Evolutionary conservation across 2,888 invertebrate genomes (phyloP), one percentile per base, ranked within the genome.

Genomic region (Hedychridium roseum): DNA sequence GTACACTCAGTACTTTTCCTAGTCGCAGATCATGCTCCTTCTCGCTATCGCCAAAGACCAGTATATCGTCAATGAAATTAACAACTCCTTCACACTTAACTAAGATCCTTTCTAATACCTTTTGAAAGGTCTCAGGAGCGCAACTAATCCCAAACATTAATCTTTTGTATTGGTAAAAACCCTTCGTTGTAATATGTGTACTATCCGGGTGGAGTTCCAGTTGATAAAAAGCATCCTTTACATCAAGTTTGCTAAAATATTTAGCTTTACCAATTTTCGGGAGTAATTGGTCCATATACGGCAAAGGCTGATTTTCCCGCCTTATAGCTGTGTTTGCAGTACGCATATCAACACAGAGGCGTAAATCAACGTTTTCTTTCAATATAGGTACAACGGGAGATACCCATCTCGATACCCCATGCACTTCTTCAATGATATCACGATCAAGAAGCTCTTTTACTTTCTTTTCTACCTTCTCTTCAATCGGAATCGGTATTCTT

Each of bases 201-300:
- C 71, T 73, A 7, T 68, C 56, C 21, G 57, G 53, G 12, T 64
- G 42, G 11, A 79, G 51, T 44, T 71, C 68, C 1, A 78, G 44
- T 47, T 79, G 77, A 54, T 79, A 76, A 50, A 71, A 78, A 1
- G 71, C 77, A 18, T 68, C 57, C 34, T 68, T 68, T 2, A 77
- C 43, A 43, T 78, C 76, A 12, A 64, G 26, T 34, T 43, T 56
- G 6, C 53, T 54, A 32, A 64, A 66, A 12, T 42, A 44, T 30
- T 46, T 50, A 12, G 57, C 54, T 26, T 57, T 57, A 4, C 43
- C 43, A 0, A 66, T 15, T 30, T 54, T 46, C 2, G 47, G 3
- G 21, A 50, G 37, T 9, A 56, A 20, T 15, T 56, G 46, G 11
- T 50, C 52, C 1, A 56, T 11, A 1, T 44, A 39, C 17, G 50